Percentiles rank a stretch among this genome's conserved stretches.
Conservation (phyloP, 2,797 vertebrate genomes). For the Falco naumanni region DNA sequence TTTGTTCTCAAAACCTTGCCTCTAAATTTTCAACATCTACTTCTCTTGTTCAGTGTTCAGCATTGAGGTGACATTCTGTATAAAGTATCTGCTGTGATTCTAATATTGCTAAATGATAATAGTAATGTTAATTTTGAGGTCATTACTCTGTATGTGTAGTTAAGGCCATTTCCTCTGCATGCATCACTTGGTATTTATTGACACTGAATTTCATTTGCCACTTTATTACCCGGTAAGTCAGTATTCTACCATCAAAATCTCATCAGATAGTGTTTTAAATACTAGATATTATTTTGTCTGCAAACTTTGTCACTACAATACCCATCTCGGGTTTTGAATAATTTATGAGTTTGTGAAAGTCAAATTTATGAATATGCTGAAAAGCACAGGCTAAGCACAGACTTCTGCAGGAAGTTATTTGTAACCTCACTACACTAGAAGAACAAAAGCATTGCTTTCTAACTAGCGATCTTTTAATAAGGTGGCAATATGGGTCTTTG, state of each 20-base stretch:
- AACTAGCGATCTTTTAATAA: neutral
- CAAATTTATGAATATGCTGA: neutral
- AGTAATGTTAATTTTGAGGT: neutral
- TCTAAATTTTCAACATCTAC: neutral
- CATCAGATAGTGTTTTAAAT: slow-evolving; percentile 18
- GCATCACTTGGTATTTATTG: slow-evolving; percentile 38
- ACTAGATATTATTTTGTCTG: slow-evolving; percentile 6
- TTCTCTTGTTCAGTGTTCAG: neutral
- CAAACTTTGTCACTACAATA: neutral
- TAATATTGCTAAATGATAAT: neutral
- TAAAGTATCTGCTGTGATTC: slow-evolving; percentile 1
- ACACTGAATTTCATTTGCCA: slow-evolving; percentile 1
- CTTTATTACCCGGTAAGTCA: slow-evolving; percentile 38
- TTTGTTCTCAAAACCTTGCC: neutral
- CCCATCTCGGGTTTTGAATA: slow-evolving; percentile 4
- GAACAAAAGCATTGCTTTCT: neutral
- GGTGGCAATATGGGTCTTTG: neutral
- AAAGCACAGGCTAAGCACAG: neutral
- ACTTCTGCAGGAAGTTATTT: slow-evolving; percentile 11
- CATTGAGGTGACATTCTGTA: neutral
- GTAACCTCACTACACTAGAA: neutral
- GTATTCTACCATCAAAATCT: neutral
- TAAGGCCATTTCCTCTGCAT: slow-evolving; percentile 20
- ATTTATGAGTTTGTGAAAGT: slow-evolving; percentile 11
- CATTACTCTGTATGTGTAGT: neutral